Base-by-base conservation (phyloP, 2,113 vertebrate genomes). In the Bufo gargarizans region DNA sequence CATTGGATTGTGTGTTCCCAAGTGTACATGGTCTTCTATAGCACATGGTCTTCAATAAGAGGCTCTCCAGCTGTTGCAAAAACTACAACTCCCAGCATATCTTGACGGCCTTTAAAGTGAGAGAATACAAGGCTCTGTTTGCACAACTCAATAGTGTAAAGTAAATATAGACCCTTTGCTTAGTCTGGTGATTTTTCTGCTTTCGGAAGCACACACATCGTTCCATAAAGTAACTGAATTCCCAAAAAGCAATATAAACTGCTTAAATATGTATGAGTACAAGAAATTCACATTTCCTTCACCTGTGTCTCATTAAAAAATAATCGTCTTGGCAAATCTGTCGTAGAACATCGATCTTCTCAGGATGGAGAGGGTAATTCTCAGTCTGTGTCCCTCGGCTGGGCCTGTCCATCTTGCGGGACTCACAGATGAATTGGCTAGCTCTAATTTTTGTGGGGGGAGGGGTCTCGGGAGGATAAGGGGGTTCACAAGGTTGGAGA, bases 221-320 rank as follows among this genome's bases (percentile, higher is more conserved):
- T n/a, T 74, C 55, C 86, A 22, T 69, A 87, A 88, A 71, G 78
- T 61, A 61, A 74, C 53, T 61, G 78, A 74, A 82, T 82, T 88
- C 65, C 45, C 74, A 79, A 33, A 12, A 53, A 87, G 63, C 1
- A 13, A 13, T 12, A 85, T 47, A 49, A 80, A 17, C 53, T 2
- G 10, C 55, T 49, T 58, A 88, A 90, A 89, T 20, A 55, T 2
- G 1, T 78, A 85, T 88, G 79, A 53, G 86, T 43, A 1, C 43
- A 59, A 85, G 84, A 50, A 90, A 90, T 85, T 11, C 0, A 14
- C 76, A 45, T 47, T 79, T 63, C 12, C 67, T 86, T 87, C 80
- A 89, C 74, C 79, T 77, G 67, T 0, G 0, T 58, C 89, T 45
- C 69, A 88, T 59, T 81, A 88, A 88, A 82, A 82, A 88, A 80